These are phyloP conservation scores for Pachyrhynchus sulphureomaculatus DNA, from an alignment of 1,140 invertebrate species.

Conservation along the genomic window DNA sequence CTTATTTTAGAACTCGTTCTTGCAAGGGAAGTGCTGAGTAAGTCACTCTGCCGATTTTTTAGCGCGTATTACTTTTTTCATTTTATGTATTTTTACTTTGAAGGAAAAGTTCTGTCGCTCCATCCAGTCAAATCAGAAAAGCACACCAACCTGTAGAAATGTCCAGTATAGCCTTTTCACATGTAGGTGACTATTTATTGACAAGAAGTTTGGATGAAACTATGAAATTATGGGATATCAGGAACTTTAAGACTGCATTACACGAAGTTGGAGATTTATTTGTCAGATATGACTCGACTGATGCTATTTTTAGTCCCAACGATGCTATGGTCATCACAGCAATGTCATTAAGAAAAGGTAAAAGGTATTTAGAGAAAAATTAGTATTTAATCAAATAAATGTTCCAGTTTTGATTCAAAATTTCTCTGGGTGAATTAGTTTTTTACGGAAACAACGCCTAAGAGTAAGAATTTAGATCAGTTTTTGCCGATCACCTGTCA, in stretches of 20 bases:
- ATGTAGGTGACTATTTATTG: constrained; percentile 77
- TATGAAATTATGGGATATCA: constrained; percentile 92
- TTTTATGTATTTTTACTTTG: no score
- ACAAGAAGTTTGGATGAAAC: constrained; percentile 90
- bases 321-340: constrained; percentile 89
- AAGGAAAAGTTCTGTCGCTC: constrained; percentile 78
- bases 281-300: constrained; percentile 88
- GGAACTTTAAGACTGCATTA: constrained; percentile 79
- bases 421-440: no score
- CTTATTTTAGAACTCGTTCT: no score
- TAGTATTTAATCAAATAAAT: not conserved
- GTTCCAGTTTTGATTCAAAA: no score
- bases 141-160: constrained; percentile 86
- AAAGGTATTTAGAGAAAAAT: not conserved
- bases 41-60: no score
- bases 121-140: constrained; percentile 70
- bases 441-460: no score
- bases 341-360: constrained; percentile 72
- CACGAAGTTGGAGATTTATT: constrained; percentile 70
- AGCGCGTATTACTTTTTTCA: no score
- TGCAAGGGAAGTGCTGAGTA: no score
- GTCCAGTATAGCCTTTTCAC: constrained; percentile 84
- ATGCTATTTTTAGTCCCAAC: constrained; percentile 93
- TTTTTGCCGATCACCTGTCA: no score
- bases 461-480: no score